These are phyloP conservation scores for Chaetorhynchus papuensis DNA, from an alignment of 2,113 vertebrate genomes.

Conservation along the genomic window DNA sequence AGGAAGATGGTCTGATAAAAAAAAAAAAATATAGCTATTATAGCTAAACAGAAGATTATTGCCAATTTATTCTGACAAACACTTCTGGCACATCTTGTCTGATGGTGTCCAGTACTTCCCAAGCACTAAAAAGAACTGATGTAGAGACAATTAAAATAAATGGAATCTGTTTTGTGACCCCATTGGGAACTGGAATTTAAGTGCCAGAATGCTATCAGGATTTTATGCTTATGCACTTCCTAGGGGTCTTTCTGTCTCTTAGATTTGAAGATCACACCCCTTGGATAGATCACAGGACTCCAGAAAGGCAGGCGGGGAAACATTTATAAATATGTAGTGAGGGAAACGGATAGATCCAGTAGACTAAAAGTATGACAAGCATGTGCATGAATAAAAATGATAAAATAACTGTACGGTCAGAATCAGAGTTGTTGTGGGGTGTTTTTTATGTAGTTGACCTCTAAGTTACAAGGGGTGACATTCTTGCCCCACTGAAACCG, in stretches of 20 bases:
- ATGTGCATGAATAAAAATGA: neutral
- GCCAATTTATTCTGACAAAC: neutral
- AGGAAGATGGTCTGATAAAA: neutral
- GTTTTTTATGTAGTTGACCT: neutral
- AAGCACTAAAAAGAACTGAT: neutral
- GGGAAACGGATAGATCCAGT: neutral
- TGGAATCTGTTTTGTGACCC: neutral
- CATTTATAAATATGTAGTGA: neutral
- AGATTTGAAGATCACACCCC: neutral
- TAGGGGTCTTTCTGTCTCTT: neutral
- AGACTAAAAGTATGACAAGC: neutral
- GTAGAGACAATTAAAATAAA: slow-evolving; percentile 13
- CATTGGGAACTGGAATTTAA: neutral
- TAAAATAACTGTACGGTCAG: neutral
- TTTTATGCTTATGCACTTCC: neutral
- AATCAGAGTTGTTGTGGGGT: neutral
- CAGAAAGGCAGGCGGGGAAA: neutral
- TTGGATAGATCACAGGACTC: neutral
- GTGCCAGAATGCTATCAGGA: neutral
- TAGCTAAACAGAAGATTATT: neutral
- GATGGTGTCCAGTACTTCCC: neutral
- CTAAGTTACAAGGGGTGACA: neutral
- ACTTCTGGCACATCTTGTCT: neutral
- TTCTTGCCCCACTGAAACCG: neutral
- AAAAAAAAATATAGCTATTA: neutral